Evolutionary conservation across 2,888 invertebrate species (phyloP).

Genomic region (Leptothorax acervorum): DNA sequence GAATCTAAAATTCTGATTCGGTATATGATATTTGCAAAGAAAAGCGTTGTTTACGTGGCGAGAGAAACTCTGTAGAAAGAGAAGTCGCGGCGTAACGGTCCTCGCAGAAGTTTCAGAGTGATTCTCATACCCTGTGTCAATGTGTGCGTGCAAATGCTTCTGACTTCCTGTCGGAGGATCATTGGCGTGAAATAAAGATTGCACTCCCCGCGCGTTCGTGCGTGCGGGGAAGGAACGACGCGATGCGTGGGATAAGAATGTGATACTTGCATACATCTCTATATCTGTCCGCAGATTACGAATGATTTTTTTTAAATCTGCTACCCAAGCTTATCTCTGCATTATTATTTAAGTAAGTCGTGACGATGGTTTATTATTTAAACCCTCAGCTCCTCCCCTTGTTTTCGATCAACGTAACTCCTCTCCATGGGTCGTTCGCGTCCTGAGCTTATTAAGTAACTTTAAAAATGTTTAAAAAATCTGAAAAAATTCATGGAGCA

Average conservation of each 20-base stretch:
- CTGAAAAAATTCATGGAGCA: no score
- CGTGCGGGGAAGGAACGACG: slow-evolving; percentile 19
- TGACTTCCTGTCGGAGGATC: slow-evolving; percentile 53
- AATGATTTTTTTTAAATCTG: not conserved
- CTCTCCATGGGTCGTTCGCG: no score
- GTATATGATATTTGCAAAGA: slow-evolving; percentile 16
- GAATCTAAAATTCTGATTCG: slow-evolving; percentile 44
- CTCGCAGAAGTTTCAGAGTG: slow-evolving; percentile 33
- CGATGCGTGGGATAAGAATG: slow-evolving; percentile 53
- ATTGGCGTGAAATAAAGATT: slow-evolving; percentile 57
- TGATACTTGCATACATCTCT: slow-evolving; percentile 40
- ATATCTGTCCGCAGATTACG: slow-evolving; percentile 28
- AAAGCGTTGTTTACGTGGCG: slow-evolving; percentile 16
- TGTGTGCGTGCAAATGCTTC: slow-evolving; percentile 18
- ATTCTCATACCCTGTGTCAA: slow-evolving; percentile 45
- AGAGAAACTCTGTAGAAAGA: slow-evolving; percentile 39
- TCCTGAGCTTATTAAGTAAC: no score
- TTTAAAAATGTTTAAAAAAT: no score
- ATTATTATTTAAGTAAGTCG: not conserved
- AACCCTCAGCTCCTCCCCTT: no score
- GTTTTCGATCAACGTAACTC: no score
- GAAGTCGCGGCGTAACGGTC: slow-evolving; percentile 24
- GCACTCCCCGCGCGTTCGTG: slow-evolving; percentile 32
- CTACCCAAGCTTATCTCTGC: not conserved
- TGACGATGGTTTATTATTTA: not conserved